phyloP scores from a whole-genome alignment of 2,113 vertebrate genomes.

The Colius striatus region DNA sequence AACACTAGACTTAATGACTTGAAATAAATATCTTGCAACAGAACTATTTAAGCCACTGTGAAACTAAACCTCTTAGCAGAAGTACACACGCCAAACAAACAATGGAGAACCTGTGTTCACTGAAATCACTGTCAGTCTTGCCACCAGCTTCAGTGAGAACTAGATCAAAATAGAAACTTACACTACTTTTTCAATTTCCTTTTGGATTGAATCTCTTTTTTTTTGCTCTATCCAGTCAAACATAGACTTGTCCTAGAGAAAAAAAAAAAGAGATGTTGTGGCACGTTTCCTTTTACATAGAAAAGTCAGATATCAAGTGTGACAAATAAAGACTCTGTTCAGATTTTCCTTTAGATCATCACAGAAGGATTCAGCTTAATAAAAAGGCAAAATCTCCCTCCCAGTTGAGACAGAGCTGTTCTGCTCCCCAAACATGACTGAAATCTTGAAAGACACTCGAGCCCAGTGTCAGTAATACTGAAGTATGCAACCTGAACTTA shows the following conservation, averaged over 20 bases:
- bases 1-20: slow-evolving; percentile 48
- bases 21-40: slow-evolving; percentile 34
- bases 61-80: slow-evolving; percentile 41
- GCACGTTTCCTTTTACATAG: not conserved
- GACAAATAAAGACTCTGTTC: not conserved
- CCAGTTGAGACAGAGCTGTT: not conserved
- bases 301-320: not conserved
- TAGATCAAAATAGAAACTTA: not conserved
- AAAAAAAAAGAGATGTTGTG: not conserved
- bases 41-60: slow-evolving; percentile 21
- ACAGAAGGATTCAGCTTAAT: not conserved
- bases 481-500: not conserved
- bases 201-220: not conserved
- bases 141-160: not conserved
- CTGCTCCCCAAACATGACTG: not conserved
- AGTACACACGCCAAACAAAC: not conserved
- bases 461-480: not conserved
- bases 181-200: not conserved
- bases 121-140: not conserved
- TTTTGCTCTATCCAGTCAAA: slow-evolving; percentile 65
- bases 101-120: not conserved
- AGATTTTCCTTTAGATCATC: not conserved
- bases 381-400: not conserved
- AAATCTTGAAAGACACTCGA: not conserved
- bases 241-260: slow-evolving; percentile 49